Evolutionary conservation across 2,888 invertebrate genomes (phyloP).

Genomic region (Mantis religiosa): DNA sequence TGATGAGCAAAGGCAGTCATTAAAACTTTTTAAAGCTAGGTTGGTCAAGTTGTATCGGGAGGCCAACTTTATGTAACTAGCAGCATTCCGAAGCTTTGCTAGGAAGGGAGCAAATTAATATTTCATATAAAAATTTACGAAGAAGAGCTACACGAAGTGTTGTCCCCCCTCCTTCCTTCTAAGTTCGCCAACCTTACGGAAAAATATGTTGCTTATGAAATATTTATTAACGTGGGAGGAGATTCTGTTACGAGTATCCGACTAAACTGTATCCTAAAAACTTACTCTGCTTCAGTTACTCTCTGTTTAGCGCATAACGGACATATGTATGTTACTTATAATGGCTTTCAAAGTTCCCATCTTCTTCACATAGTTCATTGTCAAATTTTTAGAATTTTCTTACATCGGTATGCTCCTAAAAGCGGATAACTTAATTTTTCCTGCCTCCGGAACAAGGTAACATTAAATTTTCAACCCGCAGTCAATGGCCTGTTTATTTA

Average conservation of each 20-base stretch:
- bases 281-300: neutral
- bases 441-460: too few species aligned
- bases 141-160: neutral
- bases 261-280: neutral
- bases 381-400: neutral
- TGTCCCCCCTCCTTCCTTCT: too few species aligned
- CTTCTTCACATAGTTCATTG: neutral
- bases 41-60: neutral
- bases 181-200: neutral
- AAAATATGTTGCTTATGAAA: neutral
- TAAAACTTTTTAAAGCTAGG: neutral
- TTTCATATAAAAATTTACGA: neutral
- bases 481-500: too few species aligned
- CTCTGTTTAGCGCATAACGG: neutral
- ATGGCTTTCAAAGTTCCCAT: neutral
- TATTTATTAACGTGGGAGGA: neutral
- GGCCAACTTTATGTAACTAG: neutral
- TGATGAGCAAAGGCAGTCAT: neutral
- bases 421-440: too few species aligned
- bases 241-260: neutral
- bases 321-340: neutral
- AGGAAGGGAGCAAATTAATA: neutral
- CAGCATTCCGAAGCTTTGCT: neutral
- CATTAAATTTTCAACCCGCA: too few species aligned
- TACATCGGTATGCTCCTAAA: too few species aligned